phyloP scores from a whole-genome alignment of 2,888 invertebrate species.

The Ophion costatus region DNA sequence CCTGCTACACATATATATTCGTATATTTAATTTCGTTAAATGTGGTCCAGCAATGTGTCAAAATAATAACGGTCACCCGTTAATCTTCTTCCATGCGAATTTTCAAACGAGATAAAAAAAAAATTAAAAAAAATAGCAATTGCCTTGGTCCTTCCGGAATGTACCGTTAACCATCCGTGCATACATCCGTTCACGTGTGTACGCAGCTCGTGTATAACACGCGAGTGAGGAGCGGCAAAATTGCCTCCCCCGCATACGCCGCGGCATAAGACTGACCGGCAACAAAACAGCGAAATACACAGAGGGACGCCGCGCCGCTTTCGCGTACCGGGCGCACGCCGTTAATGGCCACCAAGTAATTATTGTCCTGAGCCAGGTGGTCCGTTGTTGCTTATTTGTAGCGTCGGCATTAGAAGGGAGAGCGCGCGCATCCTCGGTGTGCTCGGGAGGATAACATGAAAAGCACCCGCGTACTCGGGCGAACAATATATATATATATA shows the following conservation, averaged over 20 bases:
- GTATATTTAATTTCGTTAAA: not conserved
- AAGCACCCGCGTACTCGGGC: slow-evolving; percentile 52
- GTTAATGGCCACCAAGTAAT: slow-evolving; percentile 78
- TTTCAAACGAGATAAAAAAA: not conserved
- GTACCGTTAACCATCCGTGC: slow-evolving; percentile 10
- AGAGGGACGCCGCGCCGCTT: slow-evolving; percentile 64
- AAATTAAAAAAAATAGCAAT: not conserved
- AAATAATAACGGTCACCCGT: not conserved
- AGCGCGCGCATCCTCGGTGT: slow-evolving; percentile 38
- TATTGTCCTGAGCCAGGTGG: slow-evolving; percentile 80
- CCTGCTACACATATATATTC: too few species aligned
- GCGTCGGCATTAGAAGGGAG: slow-evolving; percentile 51
- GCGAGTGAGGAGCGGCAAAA: slow-evolving; percentile 36
- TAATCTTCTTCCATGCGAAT: not conserved
- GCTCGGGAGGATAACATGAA: slow-evolving; percentile 52
- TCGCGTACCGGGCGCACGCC: slow-evolving; percentile 72
- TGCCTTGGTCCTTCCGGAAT: slow-evolving; percentile 19
- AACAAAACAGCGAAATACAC: slow-evolving; percentile 51
- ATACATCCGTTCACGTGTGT: not conserved
- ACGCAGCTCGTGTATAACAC: slow-evolving; percentile 16
- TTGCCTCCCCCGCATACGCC: slow-evolving; percentile 47
- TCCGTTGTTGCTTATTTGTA: slow-evolving; percentile 77
- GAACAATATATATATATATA: slow-evolving; percentile 14
- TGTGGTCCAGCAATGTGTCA: not conserved
- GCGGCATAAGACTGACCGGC: slow-evolving; percentile 32